Evolutionary conservation across 1,140 invertebrate species (phyloP), one percentile per base, ranked within the genome.

Genomic region (Ganaspis sp.): DNA sequence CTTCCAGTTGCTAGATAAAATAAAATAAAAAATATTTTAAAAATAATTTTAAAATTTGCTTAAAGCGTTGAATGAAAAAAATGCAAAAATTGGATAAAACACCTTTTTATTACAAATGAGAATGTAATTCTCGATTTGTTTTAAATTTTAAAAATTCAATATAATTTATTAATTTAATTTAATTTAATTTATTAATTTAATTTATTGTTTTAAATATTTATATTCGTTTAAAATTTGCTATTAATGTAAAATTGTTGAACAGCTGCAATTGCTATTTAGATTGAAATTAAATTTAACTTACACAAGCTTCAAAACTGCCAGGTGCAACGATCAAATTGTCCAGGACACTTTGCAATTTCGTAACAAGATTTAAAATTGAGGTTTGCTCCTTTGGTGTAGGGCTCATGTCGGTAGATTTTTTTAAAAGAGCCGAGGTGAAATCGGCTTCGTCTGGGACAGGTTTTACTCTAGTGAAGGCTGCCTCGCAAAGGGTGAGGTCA

Each of bases 321-420:
- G 98, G 98, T 12, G 97, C 95, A 0, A 99, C 95, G 69, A 98
- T 97, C 17, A 99, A 91, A 89, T 97, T 98, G 87, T 99, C 98
- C 49, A 99, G 91, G 45, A 99, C 97, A 42, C 94, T 94, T 88
- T 98, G 97, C 29, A 99, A 94, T 89, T 99, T 98, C 11, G 97
- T 98, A 42, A 99, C 97, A 6, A 99, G 92, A 90, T 97, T 98
- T 21, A 97, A 93, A 71, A 99, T 95, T 0, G 97, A 94, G 1
- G 96, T 95, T 91, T 98, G 97, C 85, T 99, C 98, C 71, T 95
- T 93, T 0, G 97, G 93, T 1, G 96, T 95, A 1, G 98, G 98
- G 70, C 96, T 97, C 40, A 99, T 92, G 85, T 99, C 97, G 69
- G 95, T 93, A 89, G 98, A 98, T 58, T 97, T 93, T 89, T 99